Base-by-base conservation (phyloP, 2,888 invertebrate species). In the Neoaliturus tenellus region DNA sequence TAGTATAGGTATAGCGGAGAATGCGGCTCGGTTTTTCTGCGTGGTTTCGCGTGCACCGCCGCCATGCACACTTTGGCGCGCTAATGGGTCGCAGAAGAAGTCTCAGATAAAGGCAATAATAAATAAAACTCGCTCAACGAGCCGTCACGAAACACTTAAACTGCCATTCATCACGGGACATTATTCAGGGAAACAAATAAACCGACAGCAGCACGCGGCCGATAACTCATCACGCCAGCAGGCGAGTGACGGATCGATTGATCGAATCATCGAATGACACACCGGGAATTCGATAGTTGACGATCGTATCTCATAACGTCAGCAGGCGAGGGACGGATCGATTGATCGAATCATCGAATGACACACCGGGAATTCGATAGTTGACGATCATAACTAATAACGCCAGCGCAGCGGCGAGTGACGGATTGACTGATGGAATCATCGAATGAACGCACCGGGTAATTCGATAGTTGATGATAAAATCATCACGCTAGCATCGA, bases 71-170 rank as follows among this genome's bases (percentile, higher is more conserved):
- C 55, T 28, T 23, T 33, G 78, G 33, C 33, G 3, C 51, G 78
- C 78, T 78, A 78, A 78, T 78, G 78, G 48, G 55, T 28, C 35
- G 55, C 78, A 78, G 78, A 51, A 78, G 78, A 51, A 51, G 55
- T 28, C 33, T 20, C 78, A 51, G 78, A 78, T 78, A 78, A 78
- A 51, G 55, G 78, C 78, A 78, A 78, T 78, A 78, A 78, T 78
- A 78, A 78, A 78, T 78, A 78, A 78, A 78, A 78, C 51, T 28
- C 23, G 51, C 78, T 78, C 78, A 78, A 35, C 55, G 41, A 78
- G 55, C 20, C 33, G 78, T 78, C 78, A 78, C 78, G 78, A 33
- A 44, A 75, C 73, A 41, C 44, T 75, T 75, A 75, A 75, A 75
- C 73, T 75, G 73, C 73, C 44, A 75, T 75, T 75, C 73, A 75